Conservation (phyloP, 2,113 vertebrate species). For the Eulacestoma nigropectus region DNA sequence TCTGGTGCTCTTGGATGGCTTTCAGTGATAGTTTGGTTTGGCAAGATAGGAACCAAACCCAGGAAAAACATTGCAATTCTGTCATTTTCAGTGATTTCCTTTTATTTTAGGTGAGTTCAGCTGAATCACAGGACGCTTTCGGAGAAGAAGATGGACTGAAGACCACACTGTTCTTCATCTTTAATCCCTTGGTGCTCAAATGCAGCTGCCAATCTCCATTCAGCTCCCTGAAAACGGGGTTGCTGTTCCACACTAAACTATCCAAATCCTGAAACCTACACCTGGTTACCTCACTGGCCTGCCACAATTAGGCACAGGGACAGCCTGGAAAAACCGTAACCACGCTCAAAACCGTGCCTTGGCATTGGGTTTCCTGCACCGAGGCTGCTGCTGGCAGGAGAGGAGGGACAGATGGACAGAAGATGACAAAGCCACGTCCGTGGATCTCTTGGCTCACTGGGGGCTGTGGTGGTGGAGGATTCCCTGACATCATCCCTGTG, state of each 20-base stretch:
- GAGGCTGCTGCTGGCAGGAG: neutral
- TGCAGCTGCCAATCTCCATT: neutral
- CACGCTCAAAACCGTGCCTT: accelerated
- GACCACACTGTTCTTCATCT: neutral
- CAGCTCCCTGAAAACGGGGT: neutral
- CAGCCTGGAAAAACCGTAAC: neutral
- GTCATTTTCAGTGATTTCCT: neutral
- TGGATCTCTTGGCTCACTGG: accelerated
- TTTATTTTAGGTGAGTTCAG: neutral
- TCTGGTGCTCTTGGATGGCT: neutral
- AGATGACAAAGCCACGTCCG: neutral
- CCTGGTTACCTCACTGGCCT: neutral
- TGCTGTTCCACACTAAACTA: neutral
- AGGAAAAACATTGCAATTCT: neutral
- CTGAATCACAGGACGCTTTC: neutral
- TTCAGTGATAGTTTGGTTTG: neutral
- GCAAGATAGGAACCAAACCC: neutral
- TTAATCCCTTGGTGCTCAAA: neutral
- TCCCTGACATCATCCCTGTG: accelerated
- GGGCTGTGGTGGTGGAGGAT: neutral
- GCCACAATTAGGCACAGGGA: neutral
- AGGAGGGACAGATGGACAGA: neutral
- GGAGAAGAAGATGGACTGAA: neutral
- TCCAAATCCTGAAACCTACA: neutral
- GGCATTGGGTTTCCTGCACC: neutral